Evolutionary conservation across 1,140 invertebrate genomes (phyloP).

Genomic region (honey bee (Apis mellifera)): Amel_HAv3.1 CM009936.2:10617001-10617500

Average conservation of each 20-base stretch:
- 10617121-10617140: background rate
- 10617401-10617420: too few species aligned
- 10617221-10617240: slow-evolving; percentile 8
- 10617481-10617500: too few species aligned
- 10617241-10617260: slow-evolving; percentile 5
- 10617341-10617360: too few species aligned
- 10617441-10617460: too few species aligned
- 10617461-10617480: too few species aligned
- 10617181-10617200: slow-evolving; percentile 45
- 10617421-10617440: too few species aligned
- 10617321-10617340: too few species aligned
- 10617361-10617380: too few species aligned
- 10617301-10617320: background rate
- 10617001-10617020: too few species aligned
- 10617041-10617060: too few species aligned
- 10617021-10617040: too few species aligned
- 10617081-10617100: background rate
- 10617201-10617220: slow-evolving; percentile 1
- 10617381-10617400: background rate
- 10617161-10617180: background rate
- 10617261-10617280: background rate
- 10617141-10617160: slow-evolving; percentile 10
- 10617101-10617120: slow-evolving; percentile 12
- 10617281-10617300: background rate
- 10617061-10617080: background rate